Base-by-base conservation (phyloP, 1,140 invertebrate genomes). In the Musca vetustissima region DNA sequence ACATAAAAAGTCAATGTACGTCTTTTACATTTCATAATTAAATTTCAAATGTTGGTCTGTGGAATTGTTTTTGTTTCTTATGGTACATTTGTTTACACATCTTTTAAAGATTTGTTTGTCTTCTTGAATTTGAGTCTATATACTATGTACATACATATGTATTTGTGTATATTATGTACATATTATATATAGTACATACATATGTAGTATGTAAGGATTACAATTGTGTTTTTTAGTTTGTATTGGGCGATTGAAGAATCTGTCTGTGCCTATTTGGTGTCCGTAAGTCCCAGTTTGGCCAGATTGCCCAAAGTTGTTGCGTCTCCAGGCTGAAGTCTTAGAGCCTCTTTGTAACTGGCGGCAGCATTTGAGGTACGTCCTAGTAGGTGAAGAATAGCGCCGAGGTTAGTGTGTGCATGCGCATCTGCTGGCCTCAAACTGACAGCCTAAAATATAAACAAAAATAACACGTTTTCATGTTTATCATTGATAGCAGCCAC, bases 351-450 rank as follows among this genome's bases (percentile, higher is more conserved):
- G 82, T 98, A 98, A 64, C 92, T 91, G 8, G 87, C 83, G 24
- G 93, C 92, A 0, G 96, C 96, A 77, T 96, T 92, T 15, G 85
- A 83, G 69, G 94, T 91, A 84, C 96, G 95, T 11, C 93, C 93
- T 80, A 96, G 95, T 57, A 97, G 84, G 84, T 97, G 95, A 22
- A 96, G 85, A 78, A 98, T 97, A 50, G 95, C 95, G 17, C 95
- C 96, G 36, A 97, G 84, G 83, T 98, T 98, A 75, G 95, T 95
- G 82, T 97, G 94, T 66, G 92, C 92, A 67, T 92, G 88, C 0
- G 94, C 91, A 75, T 96, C 92, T 59, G 79, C 70, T 0, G 81
- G 80, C 28, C 79, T 68, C 66, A 83, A 47, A 8, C 70, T 72
- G n/a, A 82, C 80, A 48, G 81, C 81, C 81, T 83, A 28, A 0